Percentiles rank a stretch among this genome's conserved stretches.
These are phyloP conservation scores for Nemoura dubitans DNA, from an alignment of 2,888 invertebrate species.

Conservation along the genomic window DNA sequence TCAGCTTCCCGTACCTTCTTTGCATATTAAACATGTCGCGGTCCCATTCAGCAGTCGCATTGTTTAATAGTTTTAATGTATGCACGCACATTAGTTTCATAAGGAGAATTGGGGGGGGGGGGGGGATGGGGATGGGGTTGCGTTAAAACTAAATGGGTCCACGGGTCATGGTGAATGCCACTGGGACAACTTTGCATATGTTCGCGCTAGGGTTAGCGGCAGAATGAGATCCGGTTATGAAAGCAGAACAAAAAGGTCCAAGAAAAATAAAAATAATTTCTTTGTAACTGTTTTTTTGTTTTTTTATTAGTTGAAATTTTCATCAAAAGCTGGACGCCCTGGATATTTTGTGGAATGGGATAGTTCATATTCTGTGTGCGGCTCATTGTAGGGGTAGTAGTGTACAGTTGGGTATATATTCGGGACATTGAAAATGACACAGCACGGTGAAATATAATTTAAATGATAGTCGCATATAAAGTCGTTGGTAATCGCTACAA, in stretches of 20 bases:
- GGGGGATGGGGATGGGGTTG: not conserved
- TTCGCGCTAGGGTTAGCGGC: not conserved
- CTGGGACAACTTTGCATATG: conserved; percentile 12
- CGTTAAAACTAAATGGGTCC: conserved; percentile 8
- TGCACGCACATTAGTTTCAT: conserved; percentile 26
- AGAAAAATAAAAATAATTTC: conserved; percentile 47
- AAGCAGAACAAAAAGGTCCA: not conserved
- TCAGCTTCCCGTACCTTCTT: conserved; percentile 21
- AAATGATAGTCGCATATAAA: too few species aligned
- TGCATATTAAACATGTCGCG: conserved; percentile 32
- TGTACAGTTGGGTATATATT: too few species aligned
- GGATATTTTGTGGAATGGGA: not conserved
- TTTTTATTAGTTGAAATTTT: conserved; percentile 36
- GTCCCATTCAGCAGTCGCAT: conserved; percentile 10
- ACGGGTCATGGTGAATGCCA: not conserved
- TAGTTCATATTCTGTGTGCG: not conserved
- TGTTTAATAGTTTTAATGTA: conserved; percentile 37
- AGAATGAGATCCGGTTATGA: conserved; percentile 10
- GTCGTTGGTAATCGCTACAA: too few species aligned
- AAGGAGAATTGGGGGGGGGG: conserved; percentile 17
- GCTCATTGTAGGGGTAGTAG: too few species aligned
- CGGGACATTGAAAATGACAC: conserved; percentile 16
- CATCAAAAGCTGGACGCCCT: conserved; percentile 20
- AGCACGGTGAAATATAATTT: too few species aligned
- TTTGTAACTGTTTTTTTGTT: conserved; percentile 45